Conservation (phyloP, 2,888 invertebrate genomes). For the Conchocele bisecta region DNA sequence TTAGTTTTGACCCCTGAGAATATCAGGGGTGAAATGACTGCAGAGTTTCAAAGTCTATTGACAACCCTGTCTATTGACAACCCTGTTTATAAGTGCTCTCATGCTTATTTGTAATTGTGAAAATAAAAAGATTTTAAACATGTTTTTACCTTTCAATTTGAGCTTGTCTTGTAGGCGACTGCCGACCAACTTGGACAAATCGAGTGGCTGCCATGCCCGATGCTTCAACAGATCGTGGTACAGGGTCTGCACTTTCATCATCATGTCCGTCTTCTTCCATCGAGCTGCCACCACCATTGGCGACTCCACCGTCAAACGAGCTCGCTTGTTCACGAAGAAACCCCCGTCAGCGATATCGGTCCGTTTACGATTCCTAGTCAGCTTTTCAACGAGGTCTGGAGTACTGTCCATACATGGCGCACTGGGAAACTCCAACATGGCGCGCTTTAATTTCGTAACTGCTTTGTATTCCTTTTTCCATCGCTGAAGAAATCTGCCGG, state of each 20-base stretch:
- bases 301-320: slow-evolving; percentile 65
- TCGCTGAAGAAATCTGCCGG: slow-evolving; percentile 56
- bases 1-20: no score
- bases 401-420: slow-evolving; percentile 65
- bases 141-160: no score
- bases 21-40: no score
- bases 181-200: slow-evolving; percentile 61
- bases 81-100: no score
- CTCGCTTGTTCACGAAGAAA: slow-evolving; percentile 61
- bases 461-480: slow-evolving; percentile 70
- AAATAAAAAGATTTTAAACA: no score
- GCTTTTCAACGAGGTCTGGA: slow-evolving; percentile 39
- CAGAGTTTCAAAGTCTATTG: no score
- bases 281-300: slow-evolving; percentile 60
- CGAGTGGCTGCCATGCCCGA: slow-evolving; percentile 72
- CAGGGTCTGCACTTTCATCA: slow-evolving; percentile 63
- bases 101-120: no score
- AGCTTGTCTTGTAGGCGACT: slow-evolving; percentile 32
- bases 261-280: slow-evolving; percentile 45
- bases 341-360: slow-evolving; percentile 43
- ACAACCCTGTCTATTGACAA: no score
- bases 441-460: slow-evolving; percentile 70
- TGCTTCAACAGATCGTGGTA: slow-evolving; percentile 58
- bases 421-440: slow-evolving; percentile 78
- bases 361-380: slow-evolving; percentile 59